These are phyloP conservation scores for honey bee (Apis mellifera) DNA, from an alignment of 1,140 invertebrate species.

Conservation along the genomic window DNA sequence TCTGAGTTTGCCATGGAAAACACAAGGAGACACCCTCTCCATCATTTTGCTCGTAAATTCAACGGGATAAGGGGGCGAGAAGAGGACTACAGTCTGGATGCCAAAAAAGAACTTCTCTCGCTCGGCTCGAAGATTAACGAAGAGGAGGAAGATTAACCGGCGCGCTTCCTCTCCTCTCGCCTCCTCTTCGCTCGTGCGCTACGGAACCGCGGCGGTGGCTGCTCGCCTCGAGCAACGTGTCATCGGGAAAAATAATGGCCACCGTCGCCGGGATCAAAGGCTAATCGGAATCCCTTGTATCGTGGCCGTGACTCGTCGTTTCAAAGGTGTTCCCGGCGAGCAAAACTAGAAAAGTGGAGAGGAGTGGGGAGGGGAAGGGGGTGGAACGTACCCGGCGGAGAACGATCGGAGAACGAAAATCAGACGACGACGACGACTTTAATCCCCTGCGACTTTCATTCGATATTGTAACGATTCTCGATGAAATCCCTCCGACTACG, in stretches of 20 bases:
- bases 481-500: constrained; percentile 5
- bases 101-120: constrained; percentile 65
- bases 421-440: not conserved
- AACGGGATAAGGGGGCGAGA: constrained; percentile 41
- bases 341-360: not conserved
- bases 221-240: constrained; percentile 30
- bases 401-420: constrained; percentile 11
- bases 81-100: constrained; percentile 27
- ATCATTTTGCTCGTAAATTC: constrained; percentile 71
- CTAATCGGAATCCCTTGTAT: constrained; percentile 55
- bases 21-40: constrained; percentile 62
- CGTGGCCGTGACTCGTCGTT: constrained; percentile 24
- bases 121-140: constrained; percentile 73
- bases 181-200: constrained; percentile 12
- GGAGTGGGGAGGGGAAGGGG: no score
- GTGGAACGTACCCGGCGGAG: not conserved
- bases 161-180: constrained; percentile 37
- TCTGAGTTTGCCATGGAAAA: constrained; percentile 32
- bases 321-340: not conserved
- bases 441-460: constrained; percentile 2
- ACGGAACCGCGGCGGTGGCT: no score
- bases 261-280: constrained; percentile 41
- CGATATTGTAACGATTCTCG: constrained; percentile 16
- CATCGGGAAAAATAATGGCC: constrained; percentile 42
- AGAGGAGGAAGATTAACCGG: constrained; percentile 69